Evolutionary conservation across 2,113 vertebrate genomes (phyloP).

Genomic region (Bagarius yarrelli): DNA sequence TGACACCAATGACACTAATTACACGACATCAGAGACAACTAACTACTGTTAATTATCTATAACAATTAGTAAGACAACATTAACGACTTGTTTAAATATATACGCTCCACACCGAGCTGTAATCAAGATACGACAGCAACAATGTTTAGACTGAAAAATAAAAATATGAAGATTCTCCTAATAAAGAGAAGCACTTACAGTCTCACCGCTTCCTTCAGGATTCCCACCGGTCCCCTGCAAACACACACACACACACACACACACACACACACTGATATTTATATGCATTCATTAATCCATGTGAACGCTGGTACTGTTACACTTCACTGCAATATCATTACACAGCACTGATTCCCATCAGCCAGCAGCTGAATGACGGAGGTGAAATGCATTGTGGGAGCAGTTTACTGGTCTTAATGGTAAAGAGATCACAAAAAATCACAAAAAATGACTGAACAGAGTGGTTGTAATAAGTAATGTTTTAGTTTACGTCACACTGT

Average conservation of each 20-base stretch:
- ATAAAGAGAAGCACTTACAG: slow-evolving; percentile 65
- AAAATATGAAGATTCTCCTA: slow-evolving; percentile 1
- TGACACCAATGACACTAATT: no score
- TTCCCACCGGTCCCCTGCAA: slow-evolving; percentile 68
- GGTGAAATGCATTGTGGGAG: neutral
- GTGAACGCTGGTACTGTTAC: neutral
- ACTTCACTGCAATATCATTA: neutral
- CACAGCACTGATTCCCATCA: neutral
- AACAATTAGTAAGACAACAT: neutral
- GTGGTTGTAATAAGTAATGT: no score
- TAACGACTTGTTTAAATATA: no score
- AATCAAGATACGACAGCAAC: neutral
- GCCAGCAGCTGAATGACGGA: neutral
- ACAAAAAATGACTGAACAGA: no score
- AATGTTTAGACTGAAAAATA: fast-evolving
- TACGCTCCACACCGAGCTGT: neutral
- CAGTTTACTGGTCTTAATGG: no score
- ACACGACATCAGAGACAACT: no score
- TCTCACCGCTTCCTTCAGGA: slow-evolving; percentile 73
- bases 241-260: slow-evolving; percentile 37
- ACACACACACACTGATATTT: slow-evolving; percentile 58
- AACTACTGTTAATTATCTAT: neutral
- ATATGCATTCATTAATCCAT: slow-evolving; percentile 56
- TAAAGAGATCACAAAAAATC: no score
- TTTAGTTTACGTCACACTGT: no score